These are phyloP conservation scores for Tichodroma muraria DNA, from an alignment of 2,113 vertebrate species.

Conservation along the genomic window DNA sequence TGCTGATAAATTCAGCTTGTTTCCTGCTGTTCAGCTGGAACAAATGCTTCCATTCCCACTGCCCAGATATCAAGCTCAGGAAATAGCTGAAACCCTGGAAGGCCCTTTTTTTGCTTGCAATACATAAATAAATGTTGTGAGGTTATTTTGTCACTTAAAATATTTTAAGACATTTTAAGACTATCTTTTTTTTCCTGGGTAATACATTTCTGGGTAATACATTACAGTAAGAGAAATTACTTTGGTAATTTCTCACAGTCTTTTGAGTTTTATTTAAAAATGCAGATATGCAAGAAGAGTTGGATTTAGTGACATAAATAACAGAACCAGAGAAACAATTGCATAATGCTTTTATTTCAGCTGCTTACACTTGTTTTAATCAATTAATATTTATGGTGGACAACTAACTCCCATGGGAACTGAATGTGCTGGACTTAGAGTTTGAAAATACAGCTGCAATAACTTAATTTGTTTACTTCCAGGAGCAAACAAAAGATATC, in stretches of 20 bases:
- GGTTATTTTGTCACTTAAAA: neutral
- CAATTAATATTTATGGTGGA: neutral
- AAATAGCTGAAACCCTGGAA: neutral
- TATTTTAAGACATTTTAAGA: neutral
- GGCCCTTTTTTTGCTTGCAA: neutral
- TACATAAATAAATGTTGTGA: neutral
- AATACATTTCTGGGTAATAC: neutral
- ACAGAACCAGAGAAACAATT: neutral
- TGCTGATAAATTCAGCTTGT: slow-evolving; percentile 7
- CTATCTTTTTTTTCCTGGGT: neutral
- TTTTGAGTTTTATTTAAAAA: neutral
- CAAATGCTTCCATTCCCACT: neutral
- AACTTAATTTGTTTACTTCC: neutral
- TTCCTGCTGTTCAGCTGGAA: slow-evolving; percentile 27
- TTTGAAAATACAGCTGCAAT: neutral
- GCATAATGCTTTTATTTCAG: neutral
- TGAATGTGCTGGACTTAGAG: neutral
- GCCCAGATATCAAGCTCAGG: neutral
- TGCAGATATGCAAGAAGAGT: neutral
- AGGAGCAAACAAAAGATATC: neutral
- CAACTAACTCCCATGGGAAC: neutral
- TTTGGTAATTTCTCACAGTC: neutral
- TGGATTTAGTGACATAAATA: neutral
- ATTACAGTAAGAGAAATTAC: too few species aligned
- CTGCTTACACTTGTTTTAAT: neutral